Evolutionary conservation across 2,888 invertebrate genomes (phyloP).

Genomic region (Abrostola tripartita): DNA sequence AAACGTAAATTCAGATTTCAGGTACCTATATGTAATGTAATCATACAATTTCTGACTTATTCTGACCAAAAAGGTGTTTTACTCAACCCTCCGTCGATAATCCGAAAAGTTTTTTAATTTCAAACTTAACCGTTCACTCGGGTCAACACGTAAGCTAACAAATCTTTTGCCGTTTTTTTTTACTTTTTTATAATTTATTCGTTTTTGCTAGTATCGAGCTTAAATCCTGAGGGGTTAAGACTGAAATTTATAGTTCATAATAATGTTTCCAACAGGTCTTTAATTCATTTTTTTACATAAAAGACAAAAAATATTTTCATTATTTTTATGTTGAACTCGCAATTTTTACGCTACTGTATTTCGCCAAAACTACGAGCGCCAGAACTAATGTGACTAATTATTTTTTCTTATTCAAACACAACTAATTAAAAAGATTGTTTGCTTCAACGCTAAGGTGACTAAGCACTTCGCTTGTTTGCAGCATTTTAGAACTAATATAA

Average conservation of each 20-base stretch:
- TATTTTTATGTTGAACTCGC: background rate
- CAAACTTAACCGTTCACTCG: slow-evolving; percentile 34
- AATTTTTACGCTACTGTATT: no score
- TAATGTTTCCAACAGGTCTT: no score
- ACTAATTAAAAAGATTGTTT: background rate
- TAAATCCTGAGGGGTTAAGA: no score
- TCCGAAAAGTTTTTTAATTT: slow-evolving; percentile 54
- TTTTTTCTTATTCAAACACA: background rate
- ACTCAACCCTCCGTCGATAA: slow-evolving; percentile 25
- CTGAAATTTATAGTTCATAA: no score
- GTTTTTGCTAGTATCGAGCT: no score
- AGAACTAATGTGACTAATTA: background rate
- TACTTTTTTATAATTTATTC: background rate
- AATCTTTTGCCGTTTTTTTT: slow-evolving; percentile 17
- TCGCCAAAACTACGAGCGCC: background rate
- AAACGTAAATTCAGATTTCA: background rate
- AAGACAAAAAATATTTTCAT: slow-evolving; percentile 4
- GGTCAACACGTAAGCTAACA: slow-evolving; percentile 23
- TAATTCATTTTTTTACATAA: no score
- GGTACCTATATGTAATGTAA: background rate
- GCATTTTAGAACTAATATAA: background rate
- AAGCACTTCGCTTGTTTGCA: background rate
- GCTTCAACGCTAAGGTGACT: slow-evolving; percentile 5
- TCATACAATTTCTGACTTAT: slow-evolving; percentile 5
- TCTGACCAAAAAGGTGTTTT: slow-evolving; percentile 13